Conservation (phyloP, 2,113 vertebrate genomes). For the Gavialis gangeticus region DNA sequence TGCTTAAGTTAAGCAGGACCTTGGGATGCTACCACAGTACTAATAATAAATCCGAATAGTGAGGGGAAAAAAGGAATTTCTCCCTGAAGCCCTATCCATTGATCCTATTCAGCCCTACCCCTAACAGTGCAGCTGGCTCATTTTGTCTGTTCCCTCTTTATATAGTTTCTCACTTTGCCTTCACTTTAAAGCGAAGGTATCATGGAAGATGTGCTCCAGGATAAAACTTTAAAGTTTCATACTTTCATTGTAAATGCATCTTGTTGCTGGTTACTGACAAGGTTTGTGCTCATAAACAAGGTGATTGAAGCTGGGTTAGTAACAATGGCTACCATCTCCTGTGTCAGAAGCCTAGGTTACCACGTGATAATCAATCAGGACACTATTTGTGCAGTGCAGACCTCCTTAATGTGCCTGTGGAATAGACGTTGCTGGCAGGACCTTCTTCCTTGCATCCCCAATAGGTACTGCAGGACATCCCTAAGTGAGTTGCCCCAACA, state of each 20-base stretch:
- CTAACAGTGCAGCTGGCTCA: accelerated
- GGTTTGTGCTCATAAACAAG: not conserved
- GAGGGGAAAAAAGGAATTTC: no score
- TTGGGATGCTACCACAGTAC: no score
- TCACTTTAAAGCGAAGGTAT: accelerated
- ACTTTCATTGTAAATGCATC: not conserved
- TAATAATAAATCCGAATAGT: no score
- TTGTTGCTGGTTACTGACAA: not conserved
- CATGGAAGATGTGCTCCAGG: not conserved
- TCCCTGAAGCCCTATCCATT: no score
- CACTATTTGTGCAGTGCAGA: not conserved
- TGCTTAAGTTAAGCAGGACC: no score
- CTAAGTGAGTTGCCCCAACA: not conserved
- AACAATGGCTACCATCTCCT: not conserved
- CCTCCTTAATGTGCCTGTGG: not conserved
- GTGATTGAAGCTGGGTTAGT: not conserved
- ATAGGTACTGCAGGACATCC: not conserved
- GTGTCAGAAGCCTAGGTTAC: not conserved
- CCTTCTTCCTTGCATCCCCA: no score
- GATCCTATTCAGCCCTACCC: no score
- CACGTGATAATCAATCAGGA: not conserved
- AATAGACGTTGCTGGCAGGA: not conserved
- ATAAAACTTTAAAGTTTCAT: not conserved
- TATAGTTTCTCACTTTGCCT: not conserved
- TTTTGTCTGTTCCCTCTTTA: not conserved